Evolutionary conservation across 2,888 invertebrate genomes (phyloP).

Genomic region (Synergus laeviventris): DNA sequence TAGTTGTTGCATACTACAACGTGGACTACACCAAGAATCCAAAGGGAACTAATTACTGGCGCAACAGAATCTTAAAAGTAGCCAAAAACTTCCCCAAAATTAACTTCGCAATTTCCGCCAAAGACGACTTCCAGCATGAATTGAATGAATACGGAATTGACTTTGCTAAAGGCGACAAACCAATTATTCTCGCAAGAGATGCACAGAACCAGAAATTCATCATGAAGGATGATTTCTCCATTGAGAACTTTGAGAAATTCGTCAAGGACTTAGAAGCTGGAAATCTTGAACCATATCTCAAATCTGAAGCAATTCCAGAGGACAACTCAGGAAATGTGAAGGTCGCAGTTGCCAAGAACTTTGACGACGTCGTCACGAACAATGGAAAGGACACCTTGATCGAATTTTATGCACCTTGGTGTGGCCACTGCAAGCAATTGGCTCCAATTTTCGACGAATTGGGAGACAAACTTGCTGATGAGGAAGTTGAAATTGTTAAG

Average conservation of each 20-base stretch:
- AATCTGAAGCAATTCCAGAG: constrained; percentile 95
- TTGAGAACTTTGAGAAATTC: constrained; percentile 91
- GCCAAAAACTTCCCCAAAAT: constrained; percentile 84
- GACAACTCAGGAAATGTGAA: constrained; percentile 89
- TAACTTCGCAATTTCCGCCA: constrained; percentile 93
- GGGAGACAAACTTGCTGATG: constrained; percentile 89
- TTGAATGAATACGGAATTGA: constrained; percentile 95
- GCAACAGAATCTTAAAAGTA: constrained; percentile 95
- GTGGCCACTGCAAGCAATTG: constrained; percentile 98
- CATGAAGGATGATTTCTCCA: constrained; percentile 92
- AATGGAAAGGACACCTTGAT: constrained; percentile 94
- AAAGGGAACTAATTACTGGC: constrained; percentile 99
- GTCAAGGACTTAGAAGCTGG: constrained; percentile 88
- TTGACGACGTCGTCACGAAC: constrained; percentile 94
- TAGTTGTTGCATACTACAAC: constrained; percentile 93
- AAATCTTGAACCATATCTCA: constrained; percentile 92
- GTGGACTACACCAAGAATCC: constrained; percentile 98
- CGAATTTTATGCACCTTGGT: constrained; percentile 99
- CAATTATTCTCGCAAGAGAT: constrained; percentile 90
- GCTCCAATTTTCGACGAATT: constrained; percentile 96
- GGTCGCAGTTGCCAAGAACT: constrained; percentile 97
- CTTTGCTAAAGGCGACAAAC: constrained; percentile 91
- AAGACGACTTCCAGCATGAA: constrained; percentile 96
- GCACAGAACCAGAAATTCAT: constrained; percentile 92
- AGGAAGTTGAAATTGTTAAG: constrained; percentile 95